These are phyloP conservation scores for Oryzias javanicus DNA, from an alignment of 2,113 vertebrate genomes.

Conservation along the genomic window DNA sequence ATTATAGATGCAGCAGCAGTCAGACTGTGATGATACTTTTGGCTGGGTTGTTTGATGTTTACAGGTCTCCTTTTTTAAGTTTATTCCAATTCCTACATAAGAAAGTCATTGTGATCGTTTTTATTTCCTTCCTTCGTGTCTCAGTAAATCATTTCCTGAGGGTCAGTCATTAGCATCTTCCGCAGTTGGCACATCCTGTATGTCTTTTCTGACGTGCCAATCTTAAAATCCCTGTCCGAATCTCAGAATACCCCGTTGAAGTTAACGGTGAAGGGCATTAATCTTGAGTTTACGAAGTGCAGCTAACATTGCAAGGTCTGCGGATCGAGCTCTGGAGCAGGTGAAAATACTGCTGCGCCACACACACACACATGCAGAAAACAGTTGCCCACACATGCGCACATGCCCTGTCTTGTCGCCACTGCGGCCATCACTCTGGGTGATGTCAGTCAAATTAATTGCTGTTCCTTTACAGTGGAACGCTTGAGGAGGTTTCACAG, in stretches of 20 bases:
- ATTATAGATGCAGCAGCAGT: constrained; percentile 25
- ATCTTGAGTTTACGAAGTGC: constrained; percentile 21
- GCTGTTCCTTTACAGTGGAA: constrained; percentile 60
- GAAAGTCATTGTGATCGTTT: constrained; percentile 32
- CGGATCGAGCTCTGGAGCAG: constrained; percentile 31
- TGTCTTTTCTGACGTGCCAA: constrained; percentile 46
- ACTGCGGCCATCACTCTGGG: constrained; percentile 67
- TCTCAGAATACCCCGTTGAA: constrained; percentile 5
- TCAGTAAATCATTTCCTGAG: constrained; percentile 62
- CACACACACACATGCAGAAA: constrained; percentile 3
- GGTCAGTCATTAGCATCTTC: constrained; percentile 65
- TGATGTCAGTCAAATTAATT: constrained; percentile 76
- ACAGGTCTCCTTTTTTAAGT: constrained; percentile 19
- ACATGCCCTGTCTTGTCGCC: constrained; percentile 42
- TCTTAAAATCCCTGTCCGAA: constrained; percentile 50
- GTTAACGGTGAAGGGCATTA: neutral
- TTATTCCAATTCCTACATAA: constrained; percentile 63
- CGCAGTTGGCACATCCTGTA: constrained; percentile 50
- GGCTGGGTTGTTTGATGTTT: constrained; percentile 42
- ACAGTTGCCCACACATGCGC: constrained; percentile 17
- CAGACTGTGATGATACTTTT: constrained; percentile 29
- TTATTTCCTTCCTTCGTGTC: constrained; percentile 44
- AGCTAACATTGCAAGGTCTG: constrained; percentile 37
- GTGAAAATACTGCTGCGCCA: constrained; percentile 27
- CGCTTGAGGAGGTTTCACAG: constrained; percentile 67